Evolutionary conservation across 2,797 vertebrate genomes (phyloP).

Genomic region (Labeo calbasu): DNA sequence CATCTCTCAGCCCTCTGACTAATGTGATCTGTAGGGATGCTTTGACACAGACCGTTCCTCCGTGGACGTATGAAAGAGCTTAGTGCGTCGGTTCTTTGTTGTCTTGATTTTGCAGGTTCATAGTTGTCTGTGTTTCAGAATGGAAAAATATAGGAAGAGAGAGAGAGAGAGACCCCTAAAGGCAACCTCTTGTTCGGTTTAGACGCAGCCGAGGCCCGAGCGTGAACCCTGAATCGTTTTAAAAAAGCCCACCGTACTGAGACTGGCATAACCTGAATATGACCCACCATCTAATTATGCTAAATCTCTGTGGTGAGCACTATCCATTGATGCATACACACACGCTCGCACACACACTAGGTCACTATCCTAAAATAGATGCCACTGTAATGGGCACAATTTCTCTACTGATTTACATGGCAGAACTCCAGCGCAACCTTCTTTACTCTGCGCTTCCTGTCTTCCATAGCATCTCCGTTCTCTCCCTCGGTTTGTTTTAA

Average conservation of each 20-base stretch:
- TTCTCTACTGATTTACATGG: conserved; percentile 43
- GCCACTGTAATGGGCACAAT: conserved; percentile 52
- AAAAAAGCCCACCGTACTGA: conserved; percentile 36
- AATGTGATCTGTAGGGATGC: conserved; percentile 50
- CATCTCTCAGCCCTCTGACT: conserved; percentile 46
- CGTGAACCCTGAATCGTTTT: conserved; percentile 39
- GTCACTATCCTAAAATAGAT: conserved; percentile 53
- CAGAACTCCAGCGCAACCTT: conserved; percentile 30
- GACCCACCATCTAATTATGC: conserved; percentile 55
- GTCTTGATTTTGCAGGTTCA: conserved; percentile 32
- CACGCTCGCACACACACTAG: conserved; percentile 28
- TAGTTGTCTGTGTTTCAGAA: background rate
- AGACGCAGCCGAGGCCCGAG: conserved; percentile 23
- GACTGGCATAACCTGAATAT: conserved; percentile 49
- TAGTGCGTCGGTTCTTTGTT: conserved; percentile 36
- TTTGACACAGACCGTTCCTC: conserved; percentile 45
- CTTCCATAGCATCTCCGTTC: conserved; percentile 13
- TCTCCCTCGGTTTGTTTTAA: conserved; percentile 34
- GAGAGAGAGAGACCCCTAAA: conserved; percentile 21
- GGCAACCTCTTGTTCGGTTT: conserved; percentile 2
- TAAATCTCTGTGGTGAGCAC: conserved; percentile 37
- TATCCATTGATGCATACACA: conserved; percentile 31
- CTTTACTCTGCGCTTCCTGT: background rate
- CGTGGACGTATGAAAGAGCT: conserved; percentile 38
- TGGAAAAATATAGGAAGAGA: background rate